Conservation (phyloP, 2,888 invertebrate genomes). For the Callosobruchus maculatus region DNA sequence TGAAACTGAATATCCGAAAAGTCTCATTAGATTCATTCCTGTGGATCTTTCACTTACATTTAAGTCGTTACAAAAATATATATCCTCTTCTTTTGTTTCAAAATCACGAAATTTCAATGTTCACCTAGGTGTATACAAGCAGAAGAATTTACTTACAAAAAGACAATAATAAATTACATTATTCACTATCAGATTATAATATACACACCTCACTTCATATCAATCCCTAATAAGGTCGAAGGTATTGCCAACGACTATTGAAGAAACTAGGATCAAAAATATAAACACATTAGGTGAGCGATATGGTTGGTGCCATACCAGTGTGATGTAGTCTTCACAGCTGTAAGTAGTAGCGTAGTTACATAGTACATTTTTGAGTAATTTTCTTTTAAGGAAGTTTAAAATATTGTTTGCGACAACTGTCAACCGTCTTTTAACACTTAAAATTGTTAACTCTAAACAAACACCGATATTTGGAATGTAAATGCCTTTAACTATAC, state of each 20-base stretch:
- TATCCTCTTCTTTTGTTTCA: slow-evolving; percentile 13
- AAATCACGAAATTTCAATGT: slow-evolving; percentile 1
- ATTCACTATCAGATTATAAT: slow-evolving; percentile 20
- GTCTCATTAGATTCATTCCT: slow-evolving; percentile 9
- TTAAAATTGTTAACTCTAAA: no score
- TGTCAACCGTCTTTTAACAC: no score
- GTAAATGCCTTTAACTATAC: no score
- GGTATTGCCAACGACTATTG: not conserved
- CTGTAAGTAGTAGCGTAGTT: no score
- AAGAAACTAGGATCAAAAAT: not conserved
- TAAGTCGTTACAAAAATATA: slow-evolving; percentile 25
- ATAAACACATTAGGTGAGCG: not conserved
- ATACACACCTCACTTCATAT: slow-evolving; percentile 7
- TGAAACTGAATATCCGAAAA: slow-evolving; percentile 12
- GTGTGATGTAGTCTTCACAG: not conserved
- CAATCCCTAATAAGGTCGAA: not conserved
- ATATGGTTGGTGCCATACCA: not conserved
- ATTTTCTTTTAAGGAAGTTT: no score
- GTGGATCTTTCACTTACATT: slow-evolving; percentile 20
- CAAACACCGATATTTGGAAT: no score
- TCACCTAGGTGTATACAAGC: not conserved
- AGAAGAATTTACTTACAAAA: not conserved
- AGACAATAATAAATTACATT: slow-evolving; percentile 18
- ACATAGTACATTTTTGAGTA: no score
- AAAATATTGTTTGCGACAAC: no score